Evolutionary conservation across 2,888 invertebrate genomes (phyloP), one percentile per base, ranked within the genome.

Genomic region (Salticus scenicus): DNA sequence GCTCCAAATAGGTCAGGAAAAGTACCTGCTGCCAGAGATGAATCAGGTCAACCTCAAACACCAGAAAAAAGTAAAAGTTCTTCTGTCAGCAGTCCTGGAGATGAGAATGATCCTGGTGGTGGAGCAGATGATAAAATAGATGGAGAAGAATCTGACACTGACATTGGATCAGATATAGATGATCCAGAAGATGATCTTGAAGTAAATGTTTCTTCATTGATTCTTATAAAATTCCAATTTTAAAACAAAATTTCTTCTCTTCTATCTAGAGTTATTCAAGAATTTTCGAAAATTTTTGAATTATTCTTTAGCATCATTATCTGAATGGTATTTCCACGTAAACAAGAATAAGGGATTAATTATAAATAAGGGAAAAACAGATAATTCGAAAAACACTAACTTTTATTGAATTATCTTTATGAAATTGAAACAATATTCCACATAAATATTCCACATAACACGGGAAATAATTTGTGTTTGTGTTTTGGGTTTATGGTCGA

Each of bases 151-250:
- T 89, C 89, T 30, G 90, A 90, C 77, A 90, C 90, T 57, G 90
- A 90, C 76, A 90, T 90, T 5, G 90, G 90, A 33, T 88, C 90
- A 89, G 89, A 89, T 90, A 92, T 93, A 37, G 93, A 93, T 51
- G 93, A 92, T 51, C 91, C 91, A 63, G 83, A 81, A 63, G 86
- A 77, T 47, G 88, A 75, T 0, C 66, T 67, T 1, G 80, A 77
- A 31, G 83, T 70, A 70, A 17, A 37, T 63, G n/a, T 7, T 37
- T 37, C 37, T 37, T 37, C n/a, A n/a, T n/a, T n/a, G n/a, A n/a
- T 37, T 37, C 37, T 37, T 37, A 37, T 10, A 37, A 37, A 7
- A 7, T 37, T 37, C 37, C 37, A 37, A 37, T 37, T 37, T 37
- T 37, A 37, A 37, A 37, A 37, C 37, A 37, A 37, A 37, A 7